phyloP scores from a whole-genome alignment of 2,888 invertebrate genomes.

The Brachypterus glaber region DNA sequence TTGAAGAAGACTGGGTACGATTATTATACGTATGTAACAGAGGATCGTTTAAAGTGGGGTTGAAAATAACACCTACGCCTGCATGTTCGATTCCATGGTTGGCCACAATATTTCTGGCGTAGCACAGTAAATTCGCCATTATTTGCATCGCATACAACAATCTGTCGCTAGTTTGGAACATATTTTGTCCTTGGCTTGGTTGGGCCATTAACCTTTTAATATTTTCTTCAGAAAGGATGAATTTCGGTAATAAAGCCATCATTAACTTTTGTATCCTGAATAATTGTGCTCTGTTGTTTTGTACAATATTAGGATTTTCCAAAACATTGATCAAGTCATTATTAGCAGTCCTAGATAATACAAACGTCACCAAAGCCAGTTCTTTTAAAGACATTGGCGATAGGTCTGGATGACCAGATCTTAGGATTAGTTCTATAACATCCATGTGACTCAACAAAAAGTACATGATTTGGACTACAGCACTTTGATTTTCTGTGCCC shows the following conservation, averaged over 20 bases:
- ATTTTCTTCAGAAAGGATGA: constrained; percentile 40
- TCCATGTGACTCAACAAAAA: constrained; percentile 75
- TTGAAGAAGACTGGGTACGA: constrained; percentile 25
- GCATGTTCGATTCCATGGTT: constrained; percentile 47
- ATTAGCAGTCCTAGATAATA: constrained; percentile 36
- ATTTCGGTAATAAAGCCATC: constrained; percentile 65
- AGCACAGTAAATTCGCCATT: constrained; percentile 60
- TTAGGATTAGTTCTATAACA: constrained; percentile 66
- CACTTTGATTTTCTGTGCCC: constrained; percentile 75
- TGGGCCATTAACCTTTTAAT: constrained; percentile 37
- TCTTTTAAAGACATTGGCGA: constrained; percentile 61
- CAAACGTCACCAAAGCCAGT: constrained; percentile 61
- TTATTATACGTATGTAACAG: constrained; percentile 22
- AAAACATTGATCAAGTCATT: constrained; percentile 34
- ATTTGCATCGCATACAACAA: constrained; percentile 49
- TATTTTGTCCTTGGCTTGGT: constrained; percentile 24
- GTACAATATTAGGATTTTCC: constrained; percentile 38
- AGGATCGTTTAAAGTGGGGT: constrained; percentile 42
- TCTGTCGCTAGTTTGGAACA: constrained; percentile 38
- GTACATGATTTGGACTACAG: constrained; percentile 69
- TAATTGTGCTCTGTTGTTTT: constrained; percentile 48
- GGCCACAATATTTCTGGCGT: constrained; percentile 57
- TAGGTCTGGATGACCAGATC: constrained; percentile 58
- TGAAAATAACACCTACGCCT: constrained; percentile 46
- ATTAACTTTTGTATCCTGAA: constrained; percentile 64